Evolutionary conservation across 2,797 vertebrate species (phyloP).

Genomic region (Chelmon rostratus): DNA sequence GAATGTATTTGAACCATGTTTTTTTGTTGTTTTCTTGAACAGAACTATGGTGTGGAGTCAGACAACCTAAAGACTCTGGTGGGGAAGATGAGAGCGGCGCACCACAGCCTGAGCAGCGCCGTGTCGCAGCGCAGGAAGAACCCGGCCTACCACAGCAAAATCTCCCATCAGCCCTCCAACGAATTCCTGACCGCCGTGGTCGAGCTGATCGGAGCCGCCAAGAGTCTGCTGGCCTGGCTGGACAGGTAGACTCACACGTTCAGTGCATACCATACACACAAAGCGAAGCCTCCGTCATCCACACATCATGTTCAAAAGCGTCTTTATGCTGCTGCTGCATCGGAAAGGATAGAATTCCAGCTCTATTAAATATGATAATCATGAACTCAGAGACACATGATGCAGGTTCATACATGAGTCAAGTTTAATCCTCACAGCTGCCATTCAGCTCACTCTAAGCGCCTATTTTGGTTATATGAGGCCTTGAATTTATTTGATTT

Average conservation of each 20-base stretch:
- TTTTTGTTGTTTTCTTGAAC: background rate
- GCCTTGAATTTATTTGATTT: no score
- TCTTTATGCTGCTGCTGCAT: background rate
- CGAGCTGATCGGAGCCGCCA: slow-evolving; percentile 94
- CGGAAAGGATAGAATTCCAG: background rate
- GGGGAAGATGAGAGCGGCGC: slow-evolving; percentile 88
- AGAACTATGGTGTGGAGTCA: slow-evolving; percentile 95
- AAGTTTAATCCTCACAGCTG: background rate
- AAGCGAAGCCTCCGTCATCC: background rate
- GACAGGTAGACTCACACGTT: slow-evolving; percentile 86
- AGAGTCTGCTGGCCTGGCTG: slow-evolving; percentile 93
- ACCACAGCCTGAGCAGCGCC: slow-evolving; percentile 90
- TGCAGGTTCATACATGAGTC: background rate
- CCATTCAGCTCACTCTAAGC: background rate
- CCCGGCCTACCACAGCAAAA: slow-evolving; percentile 85
- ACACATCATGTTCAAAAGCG: background rate
- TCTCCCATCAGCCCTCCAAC: slow-evolving; percentile 91
- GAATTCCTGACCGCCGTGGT: slow-evolving; percentile 95
- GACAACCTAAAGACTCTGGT: slow-evolving; percentile 94
- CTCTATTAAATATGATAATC: slow-evolving; percentile 2
- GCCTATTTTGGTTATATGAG: background rate
- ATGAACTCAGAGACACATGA: background rate
- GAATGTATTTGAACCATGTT: no score
- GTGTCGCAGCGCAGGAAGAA: slow-evolving; percentile 89
- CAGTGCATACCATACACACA: background rate